Conservation (phyloP, 2,888 invertebrate species). For the Acrocera orbiculus region DNA sequence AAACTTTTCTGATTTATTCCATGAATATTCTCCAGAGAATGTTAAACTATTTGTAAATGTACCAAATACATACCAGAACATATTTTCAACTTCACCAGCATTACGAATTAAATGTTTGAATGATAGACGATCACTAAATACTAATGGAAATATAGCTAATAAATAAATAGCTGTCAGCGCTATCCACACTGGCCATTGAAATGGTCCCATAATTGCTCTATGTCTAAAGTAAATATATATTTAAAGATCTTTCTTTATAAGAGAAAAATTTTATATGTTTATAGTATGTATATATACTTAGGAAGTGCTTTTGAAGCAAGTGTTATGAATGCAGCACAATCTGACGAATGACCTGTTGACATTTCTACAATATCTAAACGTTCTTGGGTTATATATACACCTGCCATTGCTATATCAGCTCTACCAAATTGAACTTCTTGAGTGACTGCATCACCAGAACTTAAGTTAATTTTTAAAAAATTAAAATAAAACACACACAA, state of each 20-base stretch:
- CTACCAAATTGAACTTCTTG: slow-evolving; percentile 35
- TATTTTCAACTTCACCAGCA: slow-evolving; percentile 58
- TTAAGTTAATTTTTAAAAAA: slow-evolving; percentile 21
- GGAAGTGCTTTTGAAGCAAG: slow-evolving; percentile 61
- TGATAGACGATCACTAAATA: slow-evolving; percentile 53
- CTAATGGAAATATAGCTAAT: slow-evolving; percentile 53
- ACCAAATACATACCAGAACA: slow-evolving; percentile 78
- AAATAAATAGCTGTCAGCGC: slow-evolving; percentile 52
- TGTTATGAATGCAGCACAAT: slow-evolving; percentile 62
- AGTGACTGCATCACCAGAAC: slow-evolving; percentile 43
- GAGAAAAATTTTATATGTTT: background rate
- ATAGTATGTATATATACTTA: slow-evolving; percentile 31
- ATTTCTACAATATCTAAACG: slow-evolving; percentile 38
- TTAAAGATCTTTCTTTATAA: background rate
- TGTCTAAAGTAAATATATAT: slow-evolving; percentile 36
- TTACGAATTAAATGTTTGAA: slow-evolving; percentile 45
- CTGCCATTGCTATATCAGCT: slow-evolving; percentile 52
- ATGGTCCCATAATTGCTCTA: slow-evolving; percentile 67
- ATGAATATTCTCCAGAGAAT: slow-evolving; percentile 48
- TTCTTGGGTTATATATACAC: slow-evolving; percentile 44
- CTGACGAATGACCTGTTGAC: slow-evolving; percentile 47
- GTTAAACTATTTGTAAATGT: slow-evolving; percentile 70
- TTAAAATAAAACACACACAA: background rate
- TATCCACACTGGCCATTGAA: slow-evolving; percentile 67
- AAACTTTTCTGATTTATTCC: slow-evolving; percentile 48